Evolutionary conservation across 2,888 invertebrate species (phyloP), one percentile per base, ranked within the genome.

Genomic region (Tetragonula carbonaria): DNA sequence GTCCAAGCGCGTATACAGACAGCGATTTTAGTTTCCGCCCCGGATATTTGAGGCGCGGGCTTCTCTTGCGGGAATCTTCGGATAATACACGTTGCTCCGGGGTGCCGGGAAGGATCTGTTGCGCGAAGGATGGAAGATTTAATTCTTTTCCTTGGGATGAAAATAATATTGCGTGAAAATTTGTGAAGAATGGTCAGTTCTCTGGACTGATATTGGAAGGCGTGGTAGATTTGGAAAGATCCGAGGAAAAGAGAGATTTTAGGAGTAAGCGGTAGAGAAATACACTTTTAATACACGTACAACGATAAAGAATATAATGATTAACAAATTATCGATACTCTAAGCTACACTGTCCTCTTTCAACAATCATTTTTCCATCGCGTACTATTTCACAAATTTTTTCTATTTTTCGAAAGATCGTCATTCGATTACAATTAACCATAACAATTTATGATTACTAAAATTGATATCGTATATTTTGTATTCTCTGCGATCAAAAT

Each of bases 1-100:
- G 16, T 50, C 70, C 23, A 45, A 57, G 38, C 65, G 33, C 18
- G n/a, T 53, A 16, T 33, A 62, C 45, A 63, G 38, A 65, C 62
- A 53, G n/a, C 14, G 57, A 38, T 77, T 70, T 65, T 57, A 77
- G 68, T 74, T 74, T 16, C 28, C 21, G 8, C 18, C 53, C 45
- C 5, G 51, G 14, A 21, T 6, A 57, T 11, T 16, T 51, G 16
- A 33, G 11, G 23, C 67, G 53, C n/a, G 21, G 68, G 23, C 55
- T 55, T 45, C 73, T 38, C 79, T 50, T 11, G 38, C 63, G 50
- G 13, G 23, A 55, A 63, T 55, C 67, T 68, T 55, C 38, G 28
- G 21, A 45, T 65, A 33, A 51, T 11, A 2, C 51, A 13, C 18
- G 53, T 33, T 33, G 1, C 28, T 13, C 21, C 6, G 5, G 38